Conservation (phyloP, 2,113 vertebrate species). For the Ammodytes marinus region DNA sequence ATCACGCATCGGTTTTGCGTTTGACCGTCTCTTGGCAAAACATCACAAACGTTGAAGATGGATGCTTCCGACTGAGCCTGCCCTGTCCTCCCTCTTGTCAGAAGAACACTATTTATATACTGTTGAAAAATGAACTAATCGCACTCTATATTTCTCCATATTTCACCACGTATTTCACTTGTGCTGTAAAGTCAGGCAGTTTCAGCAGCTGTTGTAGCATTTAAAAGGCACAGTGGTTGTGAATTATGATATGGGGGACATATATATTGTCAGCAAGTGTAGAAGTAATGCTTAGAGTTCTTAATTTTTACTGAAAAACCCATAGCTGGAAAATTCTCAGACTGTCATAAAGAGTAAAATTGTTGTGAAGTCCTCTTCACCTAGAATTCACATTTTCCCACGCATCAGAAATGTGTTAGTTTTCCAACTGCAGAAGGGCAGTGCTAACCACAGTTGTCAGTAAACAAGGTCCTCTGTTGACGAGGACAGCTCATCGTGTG, state of each 20-base stretch:
- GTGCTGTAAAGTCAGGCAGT: neutral
- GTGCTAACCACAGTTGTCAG: conserved; percentile 54
- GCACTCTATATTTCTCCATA: conserved; percentile 7
- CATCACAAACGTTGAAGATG: conserved; percentile 10
- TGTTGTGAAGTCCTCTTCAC: conserved; percentile 18
- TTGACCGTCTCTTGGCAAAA: conserved; percentile 13
- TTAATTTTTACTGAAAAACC: neutral
- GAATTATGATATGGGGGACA: neutral
- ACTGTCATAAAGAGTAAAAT: neutral
- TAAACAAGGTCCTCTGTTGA: conserved; percentile 53
- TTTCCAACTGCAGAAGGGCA: conserved; percentile 44
- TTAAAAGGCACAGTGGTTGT: neutral
- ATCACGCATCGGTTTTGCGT: conserved; percentile 30
- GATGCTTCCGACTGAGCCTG: neutral
- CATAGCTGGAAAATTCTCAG: neutral
- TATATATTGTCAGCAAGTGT: neutral
- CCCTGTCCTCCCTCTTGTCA: conserved; percentile 13
- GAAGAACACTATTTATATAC: conserved; percentile 36
- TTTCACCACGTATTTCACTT: conserved; percentile 9
- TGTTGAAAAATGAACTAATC: conserved; percentile 42
- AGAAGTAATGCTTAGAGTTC: neutral
- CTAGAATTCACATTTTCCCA: conserved; percentile 41
- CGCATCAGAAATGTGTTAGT: conserved; percentile 42
- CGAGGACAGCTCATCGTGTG: conserved; percentile 16
- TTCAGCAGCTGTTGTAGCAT: neutral